A percentile compares a stretch with the other conserved stretches of the same genome.
These are phyloP conservation scores for Ctenicera cuprea DNA, from an alignment of 2,888 invertebrate species.

Conservation along the genomic window DNA sequence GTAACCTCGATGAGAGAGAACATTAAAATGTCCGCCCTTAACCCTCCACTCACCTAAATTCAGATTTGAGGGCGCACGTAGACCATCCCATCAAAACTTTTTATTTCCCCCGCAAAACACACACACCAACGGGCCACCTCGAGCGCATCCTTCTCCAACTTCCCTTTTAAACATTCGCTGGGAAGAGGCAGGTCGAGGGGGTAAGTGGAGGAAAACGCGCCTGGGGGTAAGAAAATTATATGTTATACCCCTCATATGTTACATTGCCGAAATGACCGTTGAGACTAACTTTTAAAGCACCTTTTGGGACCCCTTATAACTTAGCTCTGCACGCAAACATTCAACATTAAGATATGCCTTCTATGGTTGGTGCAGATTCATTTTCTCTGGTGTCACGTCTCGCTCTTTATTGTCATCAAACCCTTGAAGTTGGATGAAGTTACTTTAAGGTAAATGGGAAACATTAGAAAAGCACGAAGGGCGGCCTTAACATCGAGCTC, in stretches of 20 bases:
- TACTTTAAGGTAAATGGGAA: slow-evolving; percentile 30
- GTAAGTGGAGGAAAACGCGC: slow-evolving; percentile 19
- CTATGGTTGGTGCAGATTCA: slow-evolving; percentile 18
- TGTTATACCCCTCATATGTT: slow-evolving; percentile 24
- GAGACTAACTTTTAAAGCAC: slow-evolving; percentile 29
- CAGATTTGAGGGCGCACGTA: slow-evolving; percentile 40
- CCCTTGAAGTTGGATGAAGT: slow-evolving; percentile 22
- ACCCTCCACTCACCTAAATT: slow-evolving; percentile 36
- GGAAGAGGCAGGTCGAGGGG: neutral
- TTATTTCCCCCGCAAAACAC: slow-evolving; percentile 12
- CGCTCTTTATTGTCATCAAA: slow-evolving; percentile 16
- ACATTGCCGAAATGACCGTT: slow-evolving; percentile 25
- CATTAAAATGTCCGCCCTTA: slow-evolving; percentile 41
- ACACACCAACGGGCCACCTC: slow-evolving; percentile 15
- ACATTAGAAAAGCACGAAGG: slow-evolving; percentile 25
- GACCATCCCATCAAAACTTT: slow-evolving; percentile 37
- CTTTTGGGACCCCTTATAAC: slow-evolving; percentile 17
- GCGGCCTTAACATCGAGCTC: slow-evolving; percentile 17
- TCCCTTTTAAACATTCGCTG: slow-evolving; percentile 26
- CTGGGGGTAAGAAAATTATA: slow-evolving; percentile 25
- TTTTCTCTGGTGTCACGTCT: slow-evolving; percentile 21
- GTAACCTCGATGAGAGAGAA: slow-evolving; percentile 39
- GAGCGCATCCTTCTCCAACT: slow-evolving; percentile 25
- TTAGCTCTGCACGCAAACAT: neutral
- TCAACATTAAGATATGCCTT: slow-evolving; percentile 21